These are phyloP conservation scores for Vollenhovia emeryi DNA, from an alignment of 1,140 invertebrate genomes.

Conservation along the genomic window DNA sequence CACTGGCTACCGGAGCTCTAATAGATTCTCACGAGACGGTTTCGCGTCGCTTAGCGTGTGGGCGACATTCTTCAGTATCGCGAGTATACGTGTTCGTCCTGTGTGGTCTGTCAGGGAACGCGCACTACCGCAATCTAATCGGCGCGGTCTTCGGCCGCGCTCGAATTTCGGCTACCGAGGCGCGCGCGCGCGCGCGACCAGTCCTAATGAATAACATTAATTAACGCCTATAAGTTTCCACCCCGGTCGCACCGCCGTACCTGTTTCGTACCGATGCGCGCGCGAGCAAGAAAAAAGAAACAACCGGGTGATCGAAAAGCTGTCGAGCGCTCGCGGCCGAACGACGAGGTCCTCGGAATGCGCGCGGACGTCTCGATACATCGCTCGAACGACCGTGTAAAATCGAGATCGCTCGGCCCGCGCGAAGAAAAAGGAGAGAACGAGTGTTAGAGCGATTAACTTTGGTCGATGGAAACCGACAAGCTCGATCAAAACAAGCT, in stretches of 20 bases:
- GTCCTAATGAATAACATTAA: slow-evolving; percentile 74
- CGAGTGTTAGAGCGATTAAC: slow-evolving; percentile 34
- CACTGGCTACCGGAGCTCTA: not conserved
- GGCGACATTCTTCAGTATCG: slow-evolving; percentile 47
- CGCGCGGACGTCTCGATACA: slow-evolving; percentile 17
- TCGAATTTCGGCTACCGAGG: slow-evolving; percentile 62
- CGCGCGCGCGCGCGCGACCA: slow-evolving; percentile 48
- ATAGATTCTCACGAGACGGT: slow-evolving; percentile 16
- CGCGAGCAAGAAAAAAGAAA: slow-evolving; percentile 50
- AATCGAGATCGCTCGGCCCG: slow-evolving; percentile 29
- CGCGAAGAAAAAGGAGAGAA: not conserved
- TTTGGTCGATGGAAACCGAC: slow-evolving; percentile 28
- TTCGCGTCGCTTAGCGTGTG: slow-evolving; percentile 36
- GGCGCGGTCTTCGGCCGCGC: slow-evolving; percentile 34
- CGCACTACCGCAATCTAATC: slow-evolving; percentile 59
- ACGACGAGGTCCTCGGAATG: slow-evolving; percentile 68
- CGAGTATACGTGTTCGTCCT: slow-evolving; percentile 37
- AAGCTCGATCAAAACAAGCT: slow-evolving; percentile 29
- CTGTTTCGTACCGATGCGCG: slow-evolving; percentile 21
- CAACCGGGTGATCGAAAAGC: slow-evolving; percentile 46
- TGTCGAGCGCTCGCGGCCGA: slow-evolving; percentile 44
- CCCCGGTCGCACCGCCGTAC: not conserved
- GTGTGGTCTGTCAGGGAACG: slow-evolving; percentile 62
- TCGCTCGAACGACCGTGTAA: slow-evolving; percentile 32
- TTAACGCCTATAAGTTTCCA: slow-evolving; percentile 72